Evolutionary conservation across 2,797 vertebrate species (phyloP).

Genomic region (Sitta carolinensis): DNA sequence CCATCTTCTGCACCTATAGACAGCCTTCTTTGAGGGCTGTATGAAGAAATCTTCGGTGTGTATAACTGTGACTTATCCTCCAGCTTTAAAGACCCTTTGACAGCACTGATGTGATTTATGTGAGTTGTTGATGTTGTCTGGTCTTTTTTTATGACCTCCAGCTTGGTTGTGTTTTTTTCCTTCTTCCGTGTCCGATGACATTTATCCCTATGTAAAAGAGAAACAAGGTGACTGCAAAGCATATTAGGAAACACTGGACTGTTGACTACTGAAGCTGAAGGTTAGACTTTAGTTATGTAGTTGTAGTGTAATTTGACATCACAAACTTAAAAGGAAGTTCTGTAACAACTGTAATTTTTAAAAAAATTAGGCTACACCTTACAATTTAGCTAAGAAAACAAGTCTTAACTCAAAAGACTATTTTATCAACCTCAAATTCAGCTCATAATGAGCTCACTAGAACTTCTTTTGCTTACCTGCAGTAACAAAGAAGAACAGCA

Average conservation of each 20-base stretch:
- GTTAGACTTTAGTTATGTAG: neutral
- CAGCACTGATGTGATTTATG: slow-evolving; percentile 75
- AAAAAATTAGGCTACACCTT: neutral
- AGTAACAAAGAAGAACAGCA: slow-evolving; percentile 81
- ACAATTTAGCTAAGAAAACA: neutral
- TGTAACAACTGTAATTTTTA: neutral
- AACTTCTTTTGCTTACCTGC: slow-evolving; percentile 72
- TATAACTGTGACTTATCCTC: slow-evolving; percentile 78
- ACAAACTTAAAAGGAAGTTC: neutral
- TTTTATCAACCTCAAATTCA: neutral
- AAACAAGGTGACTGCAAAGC: neutral
- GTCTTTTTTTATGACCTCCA: slow-evolving; percentile 82
- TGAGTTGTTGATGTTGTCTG: slow-evolving; percentile 85
- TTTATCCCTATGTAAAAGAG: slow-evolving; percentile 71
- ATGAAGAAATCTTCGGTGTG: slow-evolving; percentile 57
- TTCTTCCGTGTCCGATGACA: slow-evolving; percentile 63
- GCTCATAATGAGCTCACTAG: neutral
- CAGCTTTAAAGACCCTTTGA: slow-evolving; percentile 70
- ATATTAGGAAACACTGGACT: neutral
- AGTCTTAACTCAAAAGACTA: neutral
- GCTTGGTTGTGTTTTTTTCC: slow-evolving; percentile 78
- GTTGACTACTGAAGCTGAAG: neutral
- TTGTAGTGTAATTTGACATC: neutral
- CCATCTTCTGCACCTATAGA: slow-evolving; percentile 68
- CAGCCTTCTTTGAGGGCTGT: slow-evolving; percentile 78